Percentiles rank a stretch among this genome's conserved stretches.
These are phyloP conservation scores for Oceanodroma leucorhoa DNA, from an alignment of 2,797 vertebrate species.

Conservation along the genomic window DNA sequence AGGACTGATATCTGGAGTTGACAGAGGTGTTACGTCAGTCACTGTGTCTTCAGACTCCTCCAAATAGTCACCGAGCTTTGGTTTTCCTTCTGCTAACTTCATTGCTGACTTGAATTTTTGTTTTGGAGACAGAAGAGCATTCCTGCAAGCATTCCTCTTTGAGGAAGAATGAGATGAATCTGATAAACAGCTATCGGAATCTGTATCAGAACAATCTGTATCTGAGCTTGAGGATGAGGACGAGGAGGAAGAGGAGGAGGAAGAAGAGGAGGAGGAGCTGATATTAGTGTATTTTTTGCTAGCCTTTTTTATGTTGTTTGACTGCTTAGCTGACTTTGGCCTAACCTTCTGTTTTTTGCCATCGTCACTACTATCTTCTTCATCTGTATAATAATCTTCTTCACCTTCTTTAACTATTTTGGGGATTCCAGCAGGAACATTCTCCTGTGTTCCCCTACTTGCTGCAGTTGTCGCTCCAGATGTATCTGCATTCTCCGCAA, in stretches of 20 bases:
- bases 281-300: conserved; percentile 69
- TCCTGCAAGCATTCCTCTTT: conserved; percentile 35
- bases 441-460: conserved; percentile 44
- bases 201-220: conserved; percentile 73
- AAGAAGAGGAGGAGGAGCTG: conserved; percentile 69
- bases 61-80: conserved; percentile 25
- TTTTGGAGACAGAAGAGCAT: conserved; percentile 63
- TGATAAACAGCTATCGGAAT: conserved; percentile 68
- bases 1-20: conserved; percentile 86
- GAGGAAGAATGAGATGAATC: conserved; percentile 63
- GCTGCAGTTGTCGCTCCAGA: conserved; percentile 29
- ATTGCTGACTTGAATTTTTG: conserved; percentile 52
- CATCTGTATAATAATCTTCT: conserved; percentile 76
- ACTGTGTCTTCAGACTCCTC: conserved; percentile 86
- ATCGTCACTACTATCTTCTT: conserved; percentile 79
- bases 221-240: conserved; percentile 74
- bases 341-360: conserved; percentile 63
- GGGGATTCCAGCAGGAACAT: conserved; percentile 62
- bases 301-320: conserved; percentile 67
- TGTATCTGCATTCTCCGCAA: conserved; percentile 26
- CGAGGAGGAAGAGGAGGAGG: conserved; percentile 40
- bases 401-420: conserved; percentile 70
- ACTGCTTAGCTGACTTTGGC: conserved; percentile 67
- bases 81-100: conserved; percentile 50
- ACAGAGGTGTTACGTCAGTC: conserved; percentile 89